These are phyloP conservation scores for Tapera naevia DNA, from an alignment of 2,797 vertebrate species.

Conservation along the genomic window DNA sequence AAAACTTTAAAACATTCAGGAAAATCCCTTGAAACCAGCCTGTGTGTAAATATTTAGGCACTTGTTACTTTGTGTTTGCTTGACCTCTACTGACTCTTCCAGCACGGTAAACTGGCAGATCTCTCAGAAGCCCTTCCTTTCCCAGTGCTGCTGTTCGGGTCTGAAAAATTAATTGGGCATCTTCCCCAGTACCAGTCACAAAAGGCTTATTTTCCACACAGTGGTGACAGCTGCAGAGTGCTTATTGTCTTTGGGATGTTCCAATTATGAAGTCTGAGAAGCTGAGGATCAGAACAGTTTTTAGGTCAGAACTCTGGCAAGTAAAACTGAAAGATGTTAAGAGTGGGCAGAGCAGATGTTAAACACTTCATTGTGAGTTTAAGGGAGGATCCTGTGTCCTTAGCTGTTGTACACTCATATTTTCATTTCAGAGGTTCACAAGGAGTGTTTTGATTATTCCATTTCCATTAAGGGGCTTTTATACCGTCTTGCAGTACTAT, in stretches of 20 bases:
- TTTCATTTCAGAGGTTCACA: not conserved
- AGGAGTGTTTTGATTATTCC: not conserved
- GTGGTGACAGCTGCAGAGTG: not conserved
- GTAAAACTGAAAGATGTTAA: not conserved
- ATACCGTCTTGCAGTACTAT: accelerated
- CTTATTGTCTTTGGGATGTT: not conserved
- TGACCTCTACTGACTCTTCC: not conserved
- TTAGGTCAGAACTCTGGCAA: not conserved
- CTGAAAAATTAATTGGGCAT: not conserved
- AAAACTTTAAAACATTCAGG: not conserved
- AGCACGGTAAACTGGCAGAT: not conserved
- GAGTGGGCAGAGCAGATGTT: not conserved
- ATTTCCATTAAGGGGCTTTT: not conserved
- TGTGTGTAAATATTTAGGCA: not conserved
- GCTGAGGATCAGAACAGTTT: too few relatives aligned
- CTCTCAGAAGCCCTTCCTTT: not conserved
- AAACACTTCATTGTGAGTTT: not conserved
- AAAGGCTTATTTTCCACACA: not conserved
- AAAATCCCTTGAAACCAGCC: not conserved
- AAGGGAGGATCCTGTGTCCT: not conserved
- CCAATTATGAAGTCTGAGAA: not conserved
- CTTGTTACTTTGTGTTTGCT: not conserved
- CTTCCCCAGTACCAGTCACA: not conserved
- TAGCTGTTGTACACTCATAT: not conserved
- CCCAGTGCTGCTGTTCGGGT: not conserved